These are phyloP conservation scores for Lepidostoma basale DNA, from an alignment of 1,140 invertebrate genomes.

Conservation along the genomic window DNA sequence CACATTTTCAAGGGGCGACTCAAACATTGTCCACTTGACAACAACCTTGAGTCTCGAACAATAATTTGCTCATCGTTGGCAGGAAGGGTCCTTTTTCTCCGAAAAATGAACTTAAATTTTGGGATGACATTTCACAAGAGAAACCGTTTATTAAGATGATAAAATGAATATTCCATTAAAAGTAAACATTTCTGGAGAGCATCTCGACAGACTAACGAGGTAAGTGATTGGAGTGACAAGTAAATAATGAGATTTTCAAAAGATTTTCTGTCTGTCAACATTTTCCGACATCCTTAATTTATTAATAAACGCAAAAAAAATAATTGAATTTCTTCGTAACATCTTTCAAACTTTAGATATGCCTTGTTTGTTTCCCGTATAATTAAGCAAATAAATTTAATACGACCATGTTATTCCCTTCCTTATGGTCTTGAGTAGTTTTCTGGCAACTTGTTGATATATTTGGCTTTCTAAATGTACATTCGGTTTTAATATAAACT, in stretches of 20 bases:
- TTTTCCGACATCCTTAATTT: slow-evolving; percentile 14
- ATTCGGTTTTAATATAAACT: no score
- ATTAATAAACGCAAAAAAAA: slow-evolving; percentile 8
- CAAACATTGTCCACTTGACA: no score
- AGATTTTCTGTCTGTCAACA: background rate
- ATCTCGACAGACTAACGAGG: background rate
- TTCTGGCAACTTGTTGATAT: no score
- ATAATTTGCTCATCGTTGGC: no score
- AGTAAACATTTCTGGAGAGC: background rate
- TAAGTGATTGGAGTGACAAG: slow-evolving; percentile 24
- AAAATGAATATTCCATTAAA: background rate
- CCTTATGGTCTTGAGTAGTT: no score
- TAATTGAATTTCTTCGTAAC: slow-evolving; percentile 9
- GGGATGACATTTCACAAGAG: background rate
- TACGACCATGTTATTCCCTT: no score
- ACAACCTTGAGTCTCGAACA: no score
- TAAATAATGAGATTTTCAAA: slow-evolving; percentile 25
- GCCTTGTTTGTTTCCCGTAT: background rate
- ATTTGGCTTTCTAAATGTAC: no score
- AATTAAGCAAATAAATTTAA: no score
- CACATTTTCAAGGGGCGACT: no score
- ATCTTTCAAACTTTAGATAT: background rate
- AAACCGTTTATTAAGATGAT: background rate
- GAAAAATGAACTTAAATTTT: no score
- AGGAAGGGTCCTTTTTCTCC: no score